Evolutionary conservation across 2,113 vertebrate species (phyloP).

Genomic region (Limanda limanda): DNA sequence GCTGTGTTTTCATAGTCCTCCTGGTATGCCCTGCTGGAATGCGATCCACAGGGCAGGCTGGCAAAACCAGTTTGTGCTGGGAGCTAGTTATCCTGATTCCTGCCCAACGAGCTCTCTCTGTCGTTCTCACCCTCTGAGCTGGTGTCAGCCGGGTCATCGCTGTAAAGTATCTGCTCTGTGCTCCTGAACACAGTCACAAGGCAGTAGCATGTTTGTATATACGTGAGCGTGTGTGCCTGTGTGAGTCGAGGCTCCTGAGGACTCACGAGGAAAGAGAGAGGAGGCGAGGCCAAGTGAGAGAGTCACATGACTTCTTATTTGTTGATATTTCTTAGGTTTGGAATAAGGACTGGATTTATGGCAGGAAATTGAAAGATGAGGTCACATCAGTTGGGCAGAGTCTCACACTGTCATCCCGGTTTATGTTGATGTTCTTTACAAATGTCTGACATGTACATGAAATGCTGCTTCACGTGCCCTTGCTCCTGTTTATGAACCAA

Average conservation of each 20-base stretch:
- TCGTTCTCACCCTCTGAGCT: conserved; percentile 4
- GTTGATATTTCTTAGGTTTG: not conserved
- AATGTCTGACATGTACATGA: conserved; percentile 5
- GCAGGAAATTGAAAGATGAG: not conserved
- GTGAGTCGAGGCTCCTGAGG: not conserved
- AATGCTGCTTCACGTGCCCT: not conserved
- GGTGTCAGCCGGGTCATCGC: conserved; percentile 24
- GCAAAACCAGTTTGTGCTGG: conserved; percentile 77
- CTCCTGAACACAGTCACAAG: conserved; percentile 27
- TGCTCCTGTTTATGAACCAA: not conserved
- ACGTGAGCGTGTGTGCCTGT: not conserved
- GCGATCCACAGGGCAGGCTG: conserved; percentile 61
- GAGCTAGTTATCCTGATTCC: conserved; percentile 38
- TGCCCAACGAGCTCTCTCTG: not conserved
- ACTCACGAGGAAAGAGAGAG: conserved; percentile 3
- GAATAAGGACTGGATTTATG: not conserved
- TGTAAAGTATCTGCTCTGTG: conserved; percentile 3
- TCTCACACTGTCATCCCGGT: not conserved
- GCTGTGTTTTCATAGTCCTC: conserved; percentile 33
- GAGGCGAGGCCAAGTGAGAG: no score
- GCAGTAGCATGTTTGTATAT: not conserved
- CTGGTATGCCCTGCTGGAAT: conserved; percentile 55
- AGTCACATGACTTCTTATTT: not conserved
- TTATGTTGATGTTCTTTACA: not conserved
- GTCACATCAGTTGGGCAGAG: not conserved